Percentiles rank a stretch among this genome's conserved stretches.
Conservation (phyloP, 1,140 invertebrate genomes). For the Arion vulgaris region DNA sequence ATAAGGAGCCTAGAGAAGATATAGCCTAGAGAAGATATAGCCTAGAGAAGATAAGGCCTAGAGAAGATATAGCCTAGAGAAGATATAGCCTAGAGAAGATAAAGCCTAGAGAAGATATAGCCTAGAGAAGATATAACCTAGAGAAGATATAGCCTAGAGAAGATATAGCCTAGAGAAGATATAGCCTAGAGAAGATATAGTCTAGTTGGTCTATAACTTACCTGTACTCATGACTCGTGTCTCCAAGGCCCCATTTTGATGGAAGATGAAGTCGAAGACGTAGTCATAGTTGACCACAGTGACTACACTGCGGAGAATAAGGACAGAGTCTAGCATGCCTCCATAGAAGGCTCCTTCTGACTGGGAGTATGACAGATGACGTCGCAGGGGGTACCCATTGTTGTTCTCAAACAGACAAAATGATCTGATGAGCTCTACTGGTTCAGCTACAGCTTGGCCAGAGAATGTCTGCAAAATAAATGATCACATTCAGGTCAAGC, state of each 20-base stretch:
- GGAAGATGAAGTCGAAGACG: conserved; percentile 64
- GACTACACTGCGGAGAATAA: conserved; percentile 55
- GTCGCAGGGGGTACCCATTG: conserved; percentile 55
- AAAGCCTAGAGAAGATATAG: too few species aligned
- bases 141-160: too few species aligned
- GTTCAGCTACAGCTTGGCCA: conserved; percentile 40
- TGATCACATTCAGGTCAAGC: too few species aligned
- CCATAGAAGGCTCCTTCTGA: conserved; percentile 50
- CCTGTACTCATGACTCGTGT: conserved; percentile 53
- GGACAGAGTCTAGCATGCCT: conserved; percentile 56
- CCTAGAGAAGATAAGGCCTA: too few species aligned
- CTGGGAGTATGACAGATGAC: conserved; percentile 50
- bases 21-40: too few species aligned
- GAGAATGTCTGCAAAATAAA: conserved; percentile 33
- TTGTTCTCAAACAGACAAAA: conserved; percentile 67
- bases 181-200: too few species aligned
- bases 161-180: too few species aligned
- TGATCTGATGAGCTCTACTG: conserved; percentile 39
- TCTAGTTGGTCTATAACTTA: too few species aligned
- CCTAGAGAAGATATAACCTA: too few species aligned
- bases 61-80: too few species aligned
- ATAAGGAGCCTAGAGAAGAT: too few species aligned
- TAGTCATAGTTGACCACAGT: conserved; percentile 66
- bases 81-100: too few species aligned
- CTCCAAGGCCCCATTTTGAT: conserved; percentile 62